Conservation (phyloP, 2,888 invertebrate genomes). For the Gandaritis pyraliata region DNA sequence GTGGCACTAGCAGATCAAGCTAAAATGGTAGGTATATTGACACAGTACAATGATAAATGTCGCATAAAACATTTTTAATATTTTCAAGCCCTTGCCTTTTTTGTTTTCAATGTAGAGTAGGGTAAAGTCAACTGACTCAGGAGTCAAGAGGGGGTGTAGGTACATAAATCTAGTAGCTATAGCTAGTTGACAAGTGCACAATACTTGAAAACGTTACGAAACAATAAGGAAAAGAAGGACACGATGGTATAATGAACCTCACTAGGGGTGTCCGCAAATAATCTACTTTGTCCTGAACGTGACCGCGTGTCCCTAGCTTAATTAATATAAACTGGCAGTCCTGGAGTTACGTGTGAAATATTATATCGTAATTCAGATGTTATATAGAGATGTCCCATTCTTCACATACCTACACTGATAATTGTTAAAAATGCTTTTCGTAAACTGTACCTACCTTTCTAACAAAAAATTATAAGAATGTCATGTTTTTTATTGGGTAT, state of each 20-base stretch:
- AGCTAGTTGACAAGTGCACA: conserved; percentile 26
- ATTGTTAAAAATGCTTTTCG: no score
- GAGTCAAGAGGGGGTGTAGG: conserved; percentile 3
- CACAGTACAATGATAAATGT: no score
- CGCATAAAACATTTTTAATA: no score
- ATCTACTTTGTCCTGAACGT: conserved; percentile 63
- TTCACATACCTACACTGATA: no score
- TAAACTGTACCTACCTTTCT: no score
- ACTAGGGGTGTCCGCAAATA: conserved; percentile 57
- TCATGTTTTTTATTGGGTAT: no score
- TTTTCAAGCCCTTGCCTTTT: neutral
- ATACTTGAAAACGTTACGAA: conserved; percentile 41
- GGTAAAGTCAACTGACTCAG: conserved; percentile 3
- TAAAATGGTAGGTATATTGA: no score
- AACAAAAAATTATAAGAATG: no score
- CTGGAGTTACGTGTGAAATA: conserved; percentile 37
- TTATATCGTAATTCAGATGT: conserved; percentile 28
- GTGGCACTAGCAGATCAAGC: no score
- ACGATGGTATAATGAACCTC: conserved; percentile 52
- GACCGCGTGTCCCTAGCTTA: conserved; percentile 55
- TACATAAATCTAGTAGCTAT: conserved; percentile 14
- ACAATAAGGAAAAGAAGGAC: conserved; percentile 52
- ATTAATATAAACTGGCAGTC: conserved; percentile 61
- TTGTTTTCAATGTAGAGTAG: neutral
- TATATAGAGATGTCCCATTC: neutral